phyloP scores from a whole-genome alignment of 1,140 invertebrate species.

The Aphelenchoides besseyi region DNA sequence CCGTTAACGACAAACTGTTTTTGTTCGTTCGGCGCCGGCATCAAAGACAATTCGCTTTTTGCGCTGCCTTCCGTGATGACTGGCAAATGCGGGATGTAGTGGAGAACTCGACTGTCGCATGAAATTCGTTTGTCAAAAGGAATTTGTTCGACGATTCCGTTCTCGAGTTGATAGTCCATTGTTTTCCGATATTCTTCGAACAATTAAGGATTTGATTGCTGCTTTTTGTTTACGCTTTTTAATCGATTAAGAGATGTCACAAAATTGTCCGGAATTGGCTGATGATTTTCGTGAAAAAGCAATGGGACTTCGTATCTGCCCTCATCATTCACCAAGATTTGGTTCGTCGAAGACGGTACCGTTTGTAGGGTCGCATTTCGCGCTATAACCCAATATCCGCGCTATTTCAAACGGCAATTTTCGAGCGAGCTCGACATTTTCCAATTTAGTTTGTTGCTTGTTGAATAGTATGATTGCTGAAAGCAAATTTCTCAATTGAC shows the following conservation, averaged over 20 bases:
- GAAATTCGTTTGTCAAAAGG: background rate
- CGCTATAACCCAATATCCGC: too few relatives aligned
- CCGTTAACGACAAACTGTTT: conserved; percentile 33
- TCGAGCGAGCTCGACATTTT: too few relatives aligned
- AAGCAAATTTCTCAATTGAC: too few relatives aligned
- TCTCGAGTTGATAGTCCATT: background rate
- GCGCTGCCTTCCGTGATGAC: conserved; percentile 23
- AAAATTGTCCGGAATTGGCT: background rate
- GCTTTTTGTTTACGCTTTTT: background rate
- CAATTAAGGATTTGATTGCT: background rate
- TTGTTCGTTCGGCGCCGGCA: conserved; percentile 39
- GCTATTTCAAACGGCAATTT: too few relatives aligned
- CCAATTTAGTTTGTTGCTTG: too few relatives aligned
- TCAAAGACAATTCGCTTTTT: conserved; percentile 63
- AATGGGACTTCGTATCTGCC: background rate
- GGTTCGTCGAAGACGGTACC: too few relatives aligned
- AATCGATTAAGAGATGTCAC: background rate
- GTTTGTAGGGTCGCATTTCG: too few relatives aligned
- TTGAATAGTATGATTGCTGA: too few relatives aligned
- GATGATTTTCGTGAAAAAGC: background rate
- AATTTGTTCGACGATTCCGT: background rate
- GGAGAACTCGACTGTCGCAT: background rate
- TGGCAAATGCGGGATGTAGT: background rate
- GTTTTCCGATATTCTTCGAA: background rate
- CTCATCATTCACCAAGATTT: background rate